Base-by-base conservation (phyloP, 2,113 vertebrate species). In the Hemibagrus wyckioides region DNA sequence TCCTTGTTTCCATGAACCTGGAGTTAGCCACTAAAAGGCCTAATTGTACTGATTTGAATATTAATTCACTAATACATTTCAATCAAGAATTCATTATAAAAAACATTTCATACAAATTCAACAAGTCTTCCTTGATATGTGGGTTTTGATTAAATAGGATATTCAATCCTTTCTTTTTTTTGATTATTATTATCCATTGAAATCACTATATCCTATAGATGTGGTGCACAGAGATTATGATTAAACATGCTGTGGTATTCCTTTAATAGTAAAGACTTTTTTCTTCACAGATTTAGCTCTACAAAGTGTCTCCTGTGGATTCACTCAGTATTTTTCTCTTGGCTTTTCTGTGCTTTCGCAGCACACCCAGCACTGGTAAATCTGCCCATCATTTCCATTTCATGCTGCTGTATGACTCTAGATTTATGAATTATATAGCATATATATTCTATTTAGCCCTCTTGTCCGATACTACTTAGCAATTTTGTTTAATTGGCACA, bases 281-380 rank as follows among this genome's bases (percentile, higher is more conserved):
- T 54, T 21, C 25, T 39, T 41, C 10, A 14, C 92, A 97, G 96
- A 88, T 96, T 97, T 88, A 91, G 86, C 86, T 90, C 88, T 41
- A 88, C 87, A 5, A 90, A 95, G 85, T 91, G 89, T 84, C 69
- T 93, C 33, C 88, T 93, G 61, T 97, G 97, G 96, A 87, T 93
- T 0, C 92, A 95, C 8, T 94, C 96, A 8, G 84, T 96, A 30
- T 90, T 92, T 25, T 91, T 95, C 89, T 96, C 96, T 0, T 83
- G 96, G 65, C 23, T 95, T 21, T 92, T 83, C 89, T 97, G 96
- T 44, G 88, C 91, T 67, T 95, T 96, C 83, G 17, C 96, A 90
- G 90, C 95, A 80, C 96, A 97, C 87, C 96, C 96, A 19, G 86
- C 91, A 0, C 52, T 93, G 95, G 96, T 96, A 94, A 92, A 80